Conservation (phyloP, 2,113 vertebrate genomes). For the Pelusios castaneus region DNA sequence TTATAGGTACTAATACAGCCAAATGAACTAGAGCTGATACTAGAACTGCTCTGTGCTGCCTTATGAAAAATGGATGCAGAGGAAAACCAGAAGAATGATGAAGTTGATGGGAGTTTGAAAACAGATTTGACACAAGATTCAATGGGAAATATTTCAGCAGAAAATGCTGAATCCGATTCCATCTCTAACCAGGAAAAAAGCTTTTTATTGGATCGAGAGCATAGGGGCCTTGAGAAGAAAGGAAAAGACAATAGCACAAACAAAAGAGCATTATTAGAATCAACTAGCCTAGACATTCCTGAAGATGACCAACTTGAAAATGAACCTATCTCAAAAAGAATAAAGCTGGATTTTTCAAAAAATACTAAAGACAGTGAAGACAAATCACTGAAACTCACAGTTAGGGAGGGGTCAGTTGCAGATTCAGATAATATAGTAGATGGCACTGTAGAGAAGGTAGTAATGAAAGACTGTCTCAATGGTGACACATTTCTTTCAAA, state of each 20-base stretch:
- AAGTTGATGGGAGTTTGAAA: constrained; percentile 38
- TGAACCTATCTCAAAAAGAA: constrained; percentile 61
- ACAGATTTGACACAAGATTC: constrained; percentile 13
- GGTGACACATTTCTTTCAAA: constrained; percentile 14
- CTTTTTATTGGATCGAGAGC: constrained; percentile 51
- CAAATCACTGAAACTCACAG: not conserved
- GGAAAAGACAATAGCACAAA: constrained; percentile 36
- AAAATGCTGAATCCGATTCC: not conserved
- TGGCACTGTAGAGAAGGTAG: not conserved
- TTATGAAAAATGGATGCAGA: constrained; percentile 72
- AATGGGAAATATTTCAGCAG: not conserved
- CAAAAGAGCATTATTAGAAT: constrained; percentile 56
- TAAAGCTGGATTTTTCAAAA: constrained; percentile 62
- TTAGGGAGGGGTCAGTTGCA: not conserved
- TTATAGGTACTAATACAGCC: constrained; percentile 57
- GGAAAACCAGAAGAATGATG: constrained; percentile 54
- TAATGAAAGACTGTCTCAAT: not conserved
- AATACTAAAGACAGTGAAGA: not conserved
- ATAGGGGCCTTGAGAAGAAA: constrained; percentile 52
- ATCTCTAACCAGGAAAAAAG: constrained; percentile 32
- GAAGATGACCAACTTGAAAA: constrained; percentile 57
- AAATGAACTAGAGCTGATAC: constrained; percentile 26
- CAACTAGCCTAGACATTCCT: not conserved
- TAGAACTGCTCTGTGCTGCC: not conserved
- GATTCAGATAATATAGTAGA: not conserved